Evolutionary conservation across 2,113 vertebrate genomes (phyloP), one percentile per base, ranked within the genome.

Genomic region (Beaufortia kweichowensis): DNA sequence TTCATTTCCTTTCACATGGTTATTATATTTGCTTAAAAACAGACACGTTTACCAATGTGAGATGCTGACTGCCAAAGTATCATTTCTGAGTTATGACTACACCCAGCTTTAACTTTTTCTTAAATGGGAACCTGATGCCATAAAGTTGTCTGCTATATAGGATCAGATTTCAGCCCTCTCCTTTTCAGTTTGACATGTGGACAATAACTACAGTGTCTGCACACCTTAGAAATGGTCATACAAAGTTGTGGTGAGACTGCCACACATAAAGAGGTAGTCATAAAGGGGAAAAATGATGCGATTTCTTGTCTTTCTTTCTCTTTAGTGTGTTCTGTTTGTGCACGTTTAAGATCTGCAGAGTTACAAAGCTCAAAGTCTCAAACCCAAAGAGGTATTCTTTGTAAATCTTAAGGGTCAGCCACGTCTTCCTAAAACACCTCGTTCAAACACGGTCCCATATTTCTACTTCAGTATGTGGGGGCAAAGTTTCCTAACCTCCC

Each of bases 111-210:
- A 33, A 46, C 46, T 55, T 31, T 71, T 43, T 71, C 69, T 28
- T 26, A 71, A 71, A 71, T 26, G 23, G 69, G 31, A 71, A 71
- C 55, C 53, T 59, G 69, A 75, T 53, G 71, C 63, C 50, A 59
- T 21, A 5, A n/a, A 46, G 75, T 57, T 43, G 15, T 31, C 69
- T 26, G 21, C 1, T 15, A 29, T 68, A 29, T 15, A 57, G 9
- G 48, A 77, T 77, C 63, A 12, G 35, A 57, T 77, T 66, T 67
- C 64, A 77, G 23, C 53, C 21, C 53, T 43, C 41, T 75, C 39
- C 21, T 35, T 56, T 28, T 21, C 21, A 5, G 23, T 61, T 57
- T 65, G 26, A 60, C 64, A 60, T 59, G 55, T 48, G 28, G 11
- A 60, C 63, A 77, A 68, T 67, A 31, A 66, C 59, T 21, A 15